Base-by-base conservation (phyloP, 2,797 vertebrate species). In the Xiphorhynchus erythropygius region DNA sequence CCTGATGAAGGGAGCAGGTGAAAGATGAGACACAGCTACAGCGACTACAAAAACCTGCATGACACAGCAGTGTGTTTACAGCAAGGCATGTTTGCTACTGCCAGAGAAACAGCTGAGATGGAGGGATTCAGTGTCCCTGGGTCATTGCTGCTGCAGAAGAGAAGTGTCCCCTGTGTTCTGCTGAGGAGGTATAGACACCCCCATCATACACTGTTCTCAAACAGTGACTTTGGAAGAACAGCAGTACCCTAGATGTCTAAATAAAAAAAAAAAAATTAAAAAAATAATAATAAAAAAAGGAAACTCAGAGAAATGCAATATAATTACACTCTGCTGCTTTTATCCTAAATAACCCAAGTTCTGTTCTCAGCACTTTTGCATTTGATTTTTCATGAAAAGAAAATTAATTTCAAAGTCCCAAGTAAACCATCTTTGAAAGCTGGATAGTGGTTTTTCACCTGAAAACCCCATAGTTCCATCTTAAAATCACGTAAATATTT, bases 81-180 rank as follows among this genome's bases (percentile, higher is more conserved):
- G 52, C 52, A 27, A 7, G 21, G 16, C 3, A 3, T 0, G 1
- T 32, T 21, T 23, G 7, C n/a, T n/a, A 12, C 44, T 78, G 67
- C 55, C 65, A 47, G 68, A 59, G 35, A 30, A 60, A 62, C 2
- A 0, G 27, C 30, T 39, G 37, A 11, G 30, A 52, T 1, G 0
- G 27, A 46, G 24, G 15, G 19, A 56, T 18, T 59, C 9, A 1
- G 50, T 55, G 17, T 42, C 30, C 39, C 23, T 57, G 22, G 2
- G 18, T 7, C 2, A 1, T 4, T n/a, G 67, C 42, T 68, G 39
- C 55, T 74, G 37, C 59, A 64, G 37, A 30, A 15, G 21, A 47
- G 10, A 55, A 6, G 8, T 11, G 28, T 41, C 2, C 1, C 23
- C 68, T 82, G 33, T 10, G 9, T 32, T 65, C 28, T 59, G 4